Evolutionary conservation across 2,113 vertebrate species (phyloP).

Genomic region (Sclerurus mexicanus): DNA sequence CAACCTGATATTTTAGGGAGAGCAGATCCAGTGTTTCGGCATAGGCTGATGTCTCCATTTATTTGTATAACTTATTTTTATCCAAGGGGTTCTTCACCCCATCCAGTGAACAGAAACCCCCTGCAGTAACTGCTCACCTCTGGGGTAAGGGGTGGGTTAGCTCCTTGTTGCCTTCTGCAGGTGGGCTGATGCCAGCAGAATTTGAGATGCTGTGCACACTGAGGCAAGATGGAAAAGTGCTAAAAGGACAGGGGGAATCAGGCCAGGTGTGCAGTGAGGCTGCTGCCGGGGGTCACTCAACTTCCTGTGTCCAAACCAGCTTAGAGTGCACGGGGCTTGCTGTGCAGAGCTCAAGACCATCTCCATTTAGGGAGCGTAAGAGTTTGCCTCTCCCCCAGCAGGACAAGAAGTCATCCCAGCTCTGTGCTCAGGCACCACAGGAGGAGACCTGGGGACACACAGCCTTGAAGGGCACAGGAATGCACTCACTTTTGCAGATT

Average conservation of each 20-base stretch:
- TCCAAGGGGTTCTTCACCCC: neutral
- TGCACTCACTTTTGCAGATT: slow-evolving; percentile 63
- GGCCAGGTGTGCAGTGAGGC: neutral
- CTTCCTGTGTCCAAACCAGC: neutral
- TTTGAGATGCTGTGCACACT: rapidly evolving
- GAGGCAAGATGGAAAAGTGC: neutral
- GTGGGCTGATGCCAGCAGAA: neutral
- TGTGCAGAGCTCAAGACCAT: neutral
- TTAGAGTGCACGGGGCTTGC: neutral
- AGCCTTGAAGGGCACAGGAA: slow-evolving; percentile 57
- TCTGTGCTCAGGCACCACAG: neutral
- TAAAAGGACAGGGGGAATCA: neutral
- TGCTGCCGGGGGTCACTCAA: neutral
- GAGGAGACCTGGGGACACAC: slow-evolving; percentile 47
- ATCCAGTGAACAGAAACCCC: neutral
- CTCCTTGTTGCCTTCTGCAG: neutral
- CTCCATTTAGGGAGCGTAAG: neutral
- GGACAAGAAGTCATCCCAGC: neutral
- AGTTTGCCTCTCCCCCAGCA: neutral
- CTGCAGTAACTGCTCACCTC: neutral
- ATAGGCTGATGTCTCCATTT: neutral
- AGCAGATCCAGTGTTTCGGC: neutral
- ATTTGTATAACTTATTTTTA: slow-evolving; percentile 26
- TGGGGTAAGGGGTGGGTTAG: neutral
- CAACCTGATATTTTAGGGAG: neutral